A percentile compares a stretch with the other conserved stretches of the same genome.
These are phyloP conservation scores for Euphonia xanthogaster DNA, from an alignment of 2,797 vertebrate genomes.

Conservation along the genomic window DNA sequence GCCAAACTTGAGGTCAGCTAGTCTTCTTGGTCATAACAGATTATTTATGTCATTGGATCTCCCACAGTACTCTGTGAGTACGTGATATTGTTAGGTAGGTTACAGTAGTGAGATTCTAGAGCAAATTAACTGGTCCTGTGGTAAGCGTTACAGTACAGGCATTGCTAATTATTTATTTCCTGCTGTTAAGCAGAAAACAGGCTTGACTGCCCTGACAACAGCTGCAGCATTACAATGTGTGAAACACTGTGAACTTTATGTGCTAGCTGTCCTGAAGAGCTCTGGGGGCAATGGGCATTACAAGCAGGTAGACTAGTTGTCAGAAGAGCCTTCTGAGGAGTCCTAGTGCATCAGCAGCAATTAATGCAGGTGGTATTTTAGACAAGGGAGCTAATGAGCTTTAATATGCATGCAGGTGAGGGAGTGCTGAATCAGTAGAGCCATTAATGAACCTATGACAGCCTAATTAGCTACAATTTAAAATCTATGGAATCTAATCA, in stretches of 20 bases:
- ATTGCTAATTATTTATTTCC: conserved; percentile 78
- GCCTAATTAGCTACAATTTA: conserved; percentile 99
- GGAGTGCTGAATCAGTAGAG: conserved; percentile 95
- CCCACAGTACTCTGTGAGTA: background rate
- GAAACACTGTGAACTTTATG: conserved; percentile 64
- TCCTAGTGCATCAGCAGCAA: conserved; percentile 88
- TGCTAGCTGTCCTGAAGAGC: conserved; percentile 60
- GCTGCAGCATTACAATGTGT: conserved; percentile 69
- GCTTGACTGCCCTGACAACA: conserved; percentile 74
- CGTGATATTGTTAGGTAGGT: background rate
- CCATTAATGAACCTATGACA: conserved; percentile 99
- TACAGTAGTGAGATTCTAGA: conserved; percentile 30
- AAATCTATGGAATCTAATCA: conserved; percentile 99
- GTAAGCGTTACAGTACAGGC: conserved; percentile 55
- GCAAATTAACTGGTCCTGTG: conserved; percentile 34
- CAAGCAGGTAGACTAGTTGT: conserved; percentile 78
- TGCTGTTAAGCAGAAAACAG: conserved; percentile 75
- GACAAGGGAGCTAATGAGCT: conserved; percentile 99
- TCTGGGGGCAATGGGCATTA: conserved; percentile 63
- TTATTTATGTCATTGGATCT: background rate
- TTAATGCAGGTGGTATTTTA: conserved; percentile 97
- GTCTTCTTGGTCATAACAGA: background rate
- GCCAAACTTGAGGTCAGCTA: background rate
- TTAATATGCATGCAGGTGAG: conserved; percentile 99
- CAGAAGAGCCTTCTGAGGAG: conserved; percentile 82